phyloP scores from a whole-genome alignment of 2,113 vertebrate genomes.

The Chiloscyllium plagiosum region DNA sequence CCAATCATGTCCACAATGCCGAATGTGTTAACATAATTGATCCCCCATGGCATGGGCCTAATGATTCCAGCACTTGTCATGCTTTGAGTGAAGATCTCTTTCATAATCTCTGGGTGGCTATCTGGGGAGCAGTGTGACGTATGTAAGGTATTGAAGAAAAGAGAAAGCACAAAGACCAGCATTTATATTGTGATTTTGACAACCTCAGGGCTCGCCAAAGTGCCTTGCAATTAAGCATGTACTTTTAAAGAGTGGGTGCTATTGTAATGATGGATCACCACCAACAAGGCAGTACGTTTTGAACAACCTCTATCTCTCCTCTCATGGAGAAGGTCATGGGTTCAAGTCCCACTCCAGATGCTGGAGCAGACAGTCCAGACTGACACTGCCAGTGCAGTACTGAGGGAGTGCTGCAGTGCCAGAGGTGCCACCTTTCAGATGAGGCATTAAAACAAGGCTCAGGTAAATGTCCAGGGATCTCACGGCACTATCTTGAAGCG shows the following conservation, averaged over 20 bases:
- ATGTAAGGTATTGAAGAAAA: background rate
- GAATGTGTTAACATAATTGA: background rate
- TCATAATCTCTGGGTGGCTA: background rate
- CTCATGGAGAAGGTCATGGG: too few species aligned
- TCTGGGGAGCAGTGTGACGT: background rate
- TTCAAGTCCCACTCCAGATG: too few species aligned
- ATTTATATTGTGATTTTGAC: background rate
- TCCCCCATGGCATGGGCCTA: too few species aligned
- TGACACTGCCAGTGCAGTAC: too few species aligned
- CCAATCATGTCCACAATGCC: background rate
- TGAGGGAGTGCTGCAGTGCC: background rate
- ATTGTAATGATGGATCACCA: background rate
- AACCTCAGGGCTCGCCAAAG: background rate
- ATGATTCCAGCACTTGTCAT: background rate
- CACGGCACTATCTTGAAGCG: background rate
- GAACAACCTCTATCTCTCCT: too few species aligned
- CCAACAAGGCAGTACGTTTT: background rate
- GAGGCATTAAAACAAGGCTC: background rate
- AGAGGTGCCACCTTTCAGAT: background rate
- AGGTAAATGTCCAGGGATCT: background rate
- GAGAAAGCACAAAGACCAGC: too few species aligned
- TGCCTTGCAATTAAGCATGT: background rate
- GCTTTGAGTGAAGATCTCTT: background rate
- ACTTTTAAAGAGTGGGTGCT: background rate
- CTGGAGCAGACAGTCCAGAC: too few species aligned